These are phyloP conservation scores for Ptychoptera albimana DNA, from an alignment of 2,888 invertebrate species.

Conservation along the genomic window DNA sequence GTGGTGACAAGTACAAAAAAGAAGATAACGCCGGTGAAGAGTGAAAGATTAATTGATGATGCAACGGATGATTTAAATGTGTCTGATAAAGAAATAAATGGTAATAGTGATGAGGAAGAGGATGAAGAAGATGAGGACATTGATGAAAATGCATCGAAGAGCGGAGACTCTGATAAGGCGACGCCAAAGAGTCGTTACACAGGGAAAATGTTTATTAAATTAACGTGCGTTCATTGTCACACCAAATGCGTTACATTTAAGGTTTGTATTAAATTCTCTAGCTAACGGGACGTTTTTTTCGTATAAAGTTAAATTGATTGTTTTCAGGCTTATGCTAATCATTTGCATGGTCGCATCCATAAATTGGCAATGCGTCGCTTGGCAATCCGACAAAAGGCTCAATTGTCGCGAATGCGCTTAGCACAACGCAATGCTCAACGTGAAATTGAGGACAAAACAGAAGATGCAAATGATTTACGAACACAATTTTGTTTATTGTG, in stretches of 20 bases:
- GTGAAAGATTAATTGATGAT: constrained; percentile 1
- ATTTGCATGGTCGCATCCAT: constrained; percentile 55
- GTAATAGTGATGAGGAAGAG: constrained; percentile 12
- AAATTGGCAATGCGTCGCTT: constrained; percentile 56
- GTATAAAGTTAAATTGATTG: neutral
- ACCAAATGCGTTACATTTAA: constrained; percentile 58
- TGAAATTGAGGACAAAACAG: constrained; percentile 54
- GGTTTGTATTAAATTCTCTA: constrained; percentile 22
- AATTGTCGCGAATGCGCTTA: constrained; percentile 59
- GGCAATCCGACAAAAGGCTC: constrained; percentile 56
- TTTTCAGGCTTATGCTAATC: constrained; percentile 51
- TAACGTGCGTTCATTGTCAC: constrained; percentile 63
- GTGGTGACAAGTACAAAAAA: neutral
- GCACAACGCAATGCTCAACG: constrained; percentile 67
- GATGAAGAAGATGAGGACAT: constrained; percentile 5
- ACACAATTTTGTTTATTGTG: constrained; percentile 59
- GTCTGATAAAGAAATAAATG: constrained; percentile 4
- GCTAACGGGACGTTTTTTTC: neutral
- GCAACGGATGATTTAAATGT: neutral
- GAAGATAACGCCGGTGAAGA: neutral
- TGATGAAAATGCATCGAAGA: constrained; percentile 16
- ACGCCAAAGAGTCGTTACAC: constrained; percentile 11
- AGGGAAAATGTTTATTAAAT: constrained; percentile 40
- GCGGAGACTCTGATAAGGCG: constrained; percentile 14
- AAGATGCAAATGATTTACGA: constrained; percentile 38